Conservation (phyloP, 2,888 invertebrate species). For the Eumerus sabulonum region DNA sequence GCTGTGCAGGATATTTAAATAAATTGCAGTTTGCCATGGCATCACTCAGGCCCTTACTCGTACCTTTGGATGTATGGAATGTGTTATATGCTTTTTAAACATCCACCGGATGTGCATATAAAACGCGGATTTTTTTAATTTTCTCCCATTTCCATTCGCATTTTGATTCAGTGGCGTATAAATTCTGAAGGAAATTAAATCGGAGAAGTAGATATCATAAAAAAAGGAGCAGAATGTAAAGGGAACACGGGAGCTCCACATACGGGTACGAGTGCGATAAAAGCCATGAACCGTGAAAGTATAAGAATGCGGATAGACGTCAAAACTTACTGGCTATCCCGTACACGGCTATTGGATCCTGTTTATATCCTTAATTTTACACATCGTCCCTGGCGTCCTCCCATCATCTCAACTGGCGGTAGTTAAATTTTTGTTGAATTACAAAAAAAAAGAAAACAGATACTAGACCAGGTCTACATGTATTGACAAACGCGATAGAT, state of each 20-base stretch:
- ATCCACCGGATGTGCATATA: constrained; percentile 39
- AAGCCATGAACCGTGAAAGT: constrained; percentile 58
- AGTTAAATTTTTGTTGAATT: constrained; percentile 63
- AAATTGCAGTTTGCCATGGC: constrained; percentile 64
- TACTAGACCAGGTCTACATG: constrained; percentile 11
- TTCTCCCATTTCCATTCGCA: constrained; percentile 48
- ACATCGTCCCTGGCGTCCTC: too few species aligned
- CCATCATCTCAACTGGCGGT: constrained; percentile 21
- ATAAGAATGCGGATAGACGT: constrained; percentile 24
- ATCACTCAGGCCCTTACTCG: constrained; percentile 16
- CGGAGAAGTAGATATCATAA: constrained; percentile 53
- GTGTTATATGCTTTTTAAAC: constrained; percentile 39
- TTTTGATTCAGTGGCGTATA: constrained; percentile 26
- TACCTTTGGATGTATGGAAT: constrained; percentile 32
- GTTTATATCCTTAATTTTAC: constrained; percentile 55
- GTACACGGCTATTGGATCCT: constrained; percentile 28
- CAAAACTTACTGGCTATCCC: constrained; percentile 32
- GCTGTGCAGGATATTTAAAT: constrained; percentile 63
- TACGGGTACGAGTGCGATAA: constrained; percentile 65
- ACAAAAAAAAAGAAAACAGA: constrained; percentile 54
- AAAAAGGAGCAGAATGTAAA: constrained; percentile 4
- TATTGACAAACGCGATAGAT: too few species aligned
- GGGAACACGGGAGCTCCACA: constrained; percentile 9
- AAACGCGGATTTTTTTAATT: constrained; percentile 61
- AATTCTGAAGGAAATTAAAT: constrained; percentile 49